phyloP scores from a whole-genome alignment of 2,113 vertebrate species.

The Phrynocephalus versicolor region DNA sequence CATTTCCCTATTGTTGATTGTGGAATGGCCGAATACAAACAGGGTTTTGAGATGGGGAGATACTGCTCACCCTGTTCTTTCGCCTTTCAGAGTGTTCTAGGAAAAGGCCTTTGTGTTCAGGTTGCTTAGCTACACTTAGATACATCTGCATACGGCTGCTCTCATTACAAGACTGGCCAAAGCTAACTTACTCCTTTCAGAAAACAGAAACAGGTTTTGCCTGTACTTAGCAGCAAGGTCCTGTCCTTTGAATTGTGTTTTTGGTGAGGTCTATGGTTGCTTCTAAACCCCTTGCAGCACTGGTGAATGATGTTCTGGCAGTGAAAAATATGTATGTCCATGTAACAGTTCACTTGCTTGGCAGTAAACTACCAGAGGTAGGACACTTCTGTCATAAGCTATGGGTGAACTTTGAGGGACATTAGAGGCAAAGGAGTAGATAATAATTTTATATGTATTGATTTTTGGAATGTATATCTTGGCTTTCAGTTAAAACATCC shows the following conservation, averaged over 20 bases:
- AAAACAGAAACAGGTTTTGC: constrained; percentile 1
- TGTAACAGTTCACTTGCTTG: background rate
- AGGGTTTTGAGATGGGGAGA: background rate
- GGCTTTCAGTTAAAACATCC: too few species aligned
- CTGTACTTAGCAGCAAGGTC: background rate
- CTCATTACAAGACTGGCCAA: background rate
- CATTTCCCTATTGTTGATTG: background rate
- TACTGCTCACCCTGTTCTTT: constrained; percentile 28
- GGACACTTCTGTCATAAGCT: background rate
- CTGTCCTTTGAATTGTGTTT: background rate
- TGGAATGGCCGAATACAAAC: background rate
- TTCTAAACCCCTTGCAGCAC: background rate
- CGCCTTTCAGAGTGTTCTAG: constrained; percentile 29
- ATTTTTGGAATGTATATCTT: background rate
- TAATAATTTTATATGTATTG: background rate
- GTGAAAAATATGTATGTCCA: too few species aligned
- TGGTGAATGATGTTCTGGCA: background rate
- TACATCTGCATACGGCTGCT: background rate
- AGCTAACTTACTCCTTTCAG: background rate
- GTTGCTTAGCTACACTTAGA: constrained; percentile 32
- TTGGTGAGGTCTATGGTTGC: background rate
- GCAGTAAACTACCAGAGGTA: background rate
- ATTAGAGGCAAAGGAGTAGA: too few species aligned
- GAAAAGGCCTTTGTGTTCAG: constrained; percentile 31
- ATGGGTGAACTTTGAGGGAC: background rate